These are phyloP conservation scores for Pocillopora damicornis DNA, from an alignment of 64 coral and sea anemone genomes.

Conservation along the genomic window DNA sequence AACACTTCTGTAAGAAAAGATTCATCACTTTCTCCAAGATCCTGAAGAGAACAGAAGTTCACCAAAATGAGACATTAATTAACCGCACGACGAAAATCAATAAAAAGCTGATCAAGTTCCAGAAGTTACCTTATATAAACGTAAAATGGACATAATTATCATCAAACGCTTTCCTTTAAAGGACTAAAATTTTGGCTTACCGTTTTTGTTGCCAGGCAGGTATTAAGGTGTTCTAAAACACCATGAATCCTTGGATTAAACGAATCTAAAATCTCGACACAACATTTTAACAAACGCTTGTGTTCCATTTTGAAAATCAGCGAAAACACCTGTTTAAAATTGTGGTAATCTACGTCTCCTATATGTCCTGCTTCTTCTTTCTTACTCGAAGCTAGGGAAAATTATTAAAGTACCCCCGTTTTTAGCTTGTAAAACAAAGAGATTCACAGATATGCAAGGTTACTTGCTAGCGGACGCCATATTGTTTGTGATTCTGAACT, in stretches of 20 bases:
- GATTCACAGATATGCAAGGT: not conserved
- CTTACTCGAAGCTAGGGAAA: not conserved
- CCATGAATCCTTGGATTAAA: conserved; percentile 76
- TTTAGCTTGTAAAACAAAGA: not conserved
- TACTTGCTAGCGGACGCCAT: not conserved
- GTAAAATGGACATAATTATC: not conserved
- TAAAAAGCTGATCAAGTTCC: no score
- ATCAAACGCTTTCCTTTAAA: not conserved
- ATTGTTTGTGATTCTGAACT: conserved; percentile 9
- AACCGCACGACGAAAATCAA: not conserved
- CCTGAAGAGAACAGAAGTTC: conserved; percentile 25
- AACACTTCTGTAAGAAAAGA: conserved; percentile 94
- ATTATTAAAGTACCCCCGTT: not conserved
- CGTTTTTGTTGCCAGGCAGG: conserved; percentile 53
- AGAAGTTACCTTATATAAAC: no score
- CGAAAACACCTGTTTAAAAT: no score
- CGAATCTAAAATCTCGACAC: conserved; percentile 58
- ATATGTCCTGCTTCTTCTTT: not conserved
- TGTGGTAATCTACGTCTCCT: not conserved
- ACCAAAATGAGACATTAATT: not conserved
- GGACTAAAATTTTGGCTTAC: conserved; percentile 6
- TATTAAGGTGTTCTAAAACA: conserved; percentile 58
- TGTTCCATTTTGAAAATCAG: conserved; percentile 41
- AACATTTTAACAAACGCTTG: conserved; percentile 60
- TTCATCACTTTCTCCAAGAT: conserved; percentile 67